A percentile compares a stretch with the other conserved stretches of the same genome.
These are phyloP conservation scores for Rhopilema esculentum DNA, from an alignment of 30 jellyfish, hydroid and myxozoan species.

Conservation along the genomic window DNA sequence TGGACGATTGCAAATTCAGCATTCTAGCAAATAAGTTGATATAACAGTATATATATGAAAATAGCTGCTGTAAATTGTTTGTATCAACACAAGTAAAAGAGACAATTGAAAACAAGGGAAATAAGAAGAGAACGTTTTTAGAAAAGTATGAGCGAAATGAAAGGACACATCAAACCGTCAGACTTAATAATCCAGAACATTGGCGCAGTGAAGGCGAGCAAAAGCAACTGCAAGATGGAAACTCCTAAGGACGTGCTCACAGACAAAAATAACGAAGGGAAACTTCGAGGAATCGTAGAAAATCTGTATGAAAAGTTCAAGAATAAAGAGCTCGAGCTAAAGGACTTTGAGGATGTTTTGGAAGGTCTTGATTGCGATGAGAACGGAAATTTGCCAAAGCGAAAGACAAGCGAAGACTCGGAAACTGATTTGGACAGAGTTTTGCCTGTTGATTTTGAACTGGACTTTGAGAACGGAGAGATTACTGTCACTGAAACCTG, in stretches of 20 bases:
- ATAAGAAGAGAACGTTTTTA: background rate
- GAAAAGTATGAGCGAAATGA: background rate
- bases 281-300: background rate
- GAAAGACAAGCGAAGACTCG: background rate
- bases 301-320: constrained; percentile 41
- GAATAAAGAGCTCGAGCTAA: constrained; percentile 6
- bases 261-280: background rate
- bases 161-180: background rate
- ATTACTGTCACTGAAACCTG: constrained; percentile 14
- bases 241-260: background rate
- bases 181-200: constrained; percentile 22
- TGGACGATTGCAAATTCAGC: background rate
- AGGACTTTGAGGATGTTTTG: constrained; percentile 20
- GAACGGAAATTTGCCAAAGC: constrained; percentile 1
- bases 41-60: background rate
- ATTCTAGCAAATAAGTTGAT: background rate
- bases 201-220: constrained; percentile 13
- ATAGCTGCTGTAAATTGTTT: too few species aligned
- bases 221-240: background rate
- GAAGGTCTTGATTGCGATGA: constrained; percentile 26
- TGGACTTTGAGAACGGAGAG: constrained; percentile 56
- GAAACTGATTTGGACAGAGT: constrained; percentile 47
- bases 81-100: background rate
- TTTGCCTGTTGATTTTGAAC: constrained; percentile 56
- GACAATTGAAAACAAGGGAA: background rate